Evolutionary conservation across 2,797 vertebrate genomes (phyloP).

Genomic region (Mormyrops boulengeri): DNA sequence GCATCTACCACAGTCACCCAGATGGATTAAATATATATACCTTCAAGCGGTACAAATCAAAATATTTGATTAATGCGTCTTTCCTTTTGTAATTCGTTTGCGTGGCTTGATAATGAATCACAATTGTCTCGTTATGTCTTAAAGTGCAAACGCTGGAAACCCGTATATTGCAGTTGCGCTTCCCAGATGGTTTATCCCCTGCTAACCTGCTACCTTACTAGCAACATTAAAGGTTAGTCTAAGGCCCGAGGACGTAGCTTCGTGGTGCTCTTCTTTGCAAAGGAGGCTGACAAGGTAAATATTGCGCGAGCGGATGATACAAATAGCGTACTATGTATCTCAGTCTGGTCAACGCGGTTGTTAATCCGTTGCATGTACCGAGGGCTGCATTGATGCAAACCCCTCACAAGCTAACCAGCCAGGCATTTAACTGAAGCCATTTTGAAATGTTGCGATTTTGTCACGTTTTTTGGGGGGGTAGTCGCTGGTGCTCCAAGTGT

Average conservation of each 20-base stretch:
- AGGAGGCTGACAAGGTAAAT: constrained; percentile 35
- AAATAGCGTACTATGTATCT: neutral
- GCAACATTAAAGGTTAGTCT: constrained; percentile 26
- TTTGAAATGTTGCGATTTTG: constrained; percentile 11
- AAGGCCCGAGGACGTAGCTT: constrained; percentile 26
- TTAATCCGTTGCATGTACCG: constrained; percentile 4
- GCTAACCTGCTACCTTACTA: constrained; percentile 12
- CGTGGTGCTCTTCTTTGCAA: constrained; percentile 26
- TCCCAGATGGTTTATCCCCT: constrained; percentile 32
- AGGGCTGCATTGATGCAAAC: neutral
- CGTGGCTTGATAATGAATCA: neutral
- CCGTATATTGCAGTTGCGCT: constrained; percentile 18
- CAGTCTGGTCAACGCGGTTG: neutral
- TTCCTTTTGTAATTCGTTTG: neutral
- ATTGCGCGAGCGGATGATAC: neutral
- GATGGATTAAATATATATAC: neutral
- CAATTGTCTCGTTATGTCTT: neutral
- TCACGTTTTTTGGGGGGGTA: neutral
- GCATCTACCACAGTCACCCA: neutral
- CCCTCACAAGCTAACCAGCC: neutral
- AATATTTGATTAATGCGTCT: neutral
- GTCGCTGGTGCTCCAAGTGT: neutral
- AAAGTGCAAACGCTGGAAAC: constrained; percentile 15
- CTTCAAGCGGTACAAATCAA: neutral
- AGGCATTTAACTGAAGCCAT: constrained; percentile 13